phyloP scores from a whole-genome alignment of 2,113 vertebrate genomes.

The Thymallus thymallus region DNA sequence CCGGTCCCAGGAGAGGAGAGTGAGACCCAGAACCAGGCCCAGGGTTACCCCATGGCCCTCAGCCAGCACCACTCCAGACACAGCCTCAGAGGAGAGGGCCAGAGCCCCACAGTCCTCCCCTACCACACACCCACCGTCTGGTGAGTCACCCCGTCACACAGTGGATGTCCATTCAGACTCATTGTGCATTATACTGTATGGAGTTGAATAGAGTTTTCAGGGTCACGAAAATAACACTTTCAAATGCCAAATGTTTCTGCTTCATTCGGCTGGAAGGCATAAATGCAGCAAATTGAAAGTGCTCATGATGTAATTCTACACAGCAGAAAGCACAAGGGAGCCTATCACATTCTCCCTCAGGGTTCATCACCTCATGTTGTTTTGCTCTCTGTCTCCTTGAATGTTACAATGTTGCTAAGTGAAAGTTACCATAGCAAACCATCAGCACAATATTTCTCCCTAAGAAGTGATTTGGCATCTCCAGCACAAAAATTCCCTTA shows the following conservation, averaged over 20 bases:
- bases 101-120: conserved; percentile 77
- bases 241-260: background rate
- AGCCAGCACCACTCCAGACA: conserved; percentile 76
- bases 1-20: conserved; percentile 67
- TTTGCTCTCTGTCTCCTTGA: conserved; percentile 11
- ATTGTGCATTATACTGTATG: background rate
- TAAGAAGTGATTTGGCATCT: conserved; percentile 36
- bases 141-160: conserved; percentile 69
- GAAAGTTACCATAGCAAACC: conserved; percentile 14
- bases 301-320: conserved; percentile 11
- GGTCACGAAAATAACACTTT: background rate
- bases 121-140: conserved; percentile 92
- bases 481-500: too few relatives aligned
- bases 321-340: background rate
- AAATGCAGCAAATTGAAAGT: conserved; percentile 16
- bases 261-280: background rate
- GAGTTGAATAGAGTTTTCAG: background rate
- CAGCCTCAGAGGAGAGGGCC: conserved; percentile 79
- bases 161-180: background rate
- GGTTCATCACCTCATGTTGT: too few relatives aligned
- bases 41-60: conserved; percentile 48
- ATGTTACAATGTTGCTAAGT: conserved; percentile 18
- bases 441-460: background rate
- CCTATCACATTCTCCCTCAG: background rate
- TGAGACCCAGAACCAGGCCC: conserved; percentile 36